Evolutionary conservation across 2,797 vertebrate genomes (phyloP).

Genomic region (Heterohyrax brucei): DNA sequence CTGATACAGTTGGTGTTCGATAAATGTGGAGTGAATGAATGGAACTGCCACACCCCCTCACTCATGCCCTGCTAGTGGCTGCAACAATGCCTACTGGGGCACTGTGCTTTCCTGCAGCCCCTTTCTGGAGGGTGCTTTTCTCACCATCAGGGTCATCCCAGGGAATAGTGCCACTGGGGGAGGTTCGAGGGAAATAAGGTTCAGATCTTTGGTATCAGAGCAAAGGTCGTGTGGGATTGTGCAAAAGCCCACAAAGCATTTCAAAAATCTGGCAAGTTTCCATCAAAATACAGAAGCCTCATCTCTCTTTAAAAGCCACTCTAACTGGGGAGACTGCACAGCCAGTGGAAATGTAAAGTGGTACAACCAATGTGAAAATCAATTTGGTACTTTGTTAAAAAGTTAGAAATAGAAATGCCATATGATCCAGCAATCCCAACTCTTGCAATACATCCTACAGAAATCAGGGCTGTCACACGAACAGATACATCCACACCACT

Average conservation of each 20-base stretch:
- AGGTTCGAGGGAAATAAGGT: neutral
- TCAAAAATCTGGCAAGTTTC: conserved; percentile 58
- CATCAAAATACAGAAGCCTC: conserved; percentile 38
- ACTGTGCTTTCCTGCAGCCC: neutral
- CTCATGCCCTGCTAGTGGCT: neutral
- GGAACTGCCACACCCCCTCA: fast-evolving
- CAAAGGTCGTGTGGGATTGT: neutral
- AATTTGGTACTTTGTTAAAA: too few relatives aligned
- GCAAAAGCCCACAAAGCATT: neutral
- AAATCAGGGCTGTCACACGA: too few relatives aligned
- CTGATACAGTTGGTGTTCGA: neutral
- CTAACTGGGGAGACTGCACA: too few relatives aligned
- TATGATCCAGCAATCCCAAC: too few relatives aligned
- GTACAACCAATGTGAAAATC: too few relatives aligned
- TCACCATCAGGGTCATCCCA: neutral
- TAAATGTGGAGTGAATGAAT: neutral
- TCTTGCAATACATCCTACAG: too few relatives aligned
- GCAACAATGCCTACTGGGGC: neutral
- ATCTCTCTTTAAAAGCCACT: conserved; percentile 9
- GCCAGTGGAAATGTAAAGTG: too few relatives aligned
- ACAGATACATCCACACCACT: too few relatives aligned
- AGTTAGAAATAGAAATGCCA: too few relatives aligned
- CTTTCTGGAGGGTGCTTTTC: neutral
- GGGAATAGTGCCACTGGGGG: neutral
- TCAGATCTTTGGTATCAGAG: conserved; percentile 34